These are phyloP conservation scores for Uropetala carovei DNA, from an alignment of 2,888 invertebrate species.

Conservation along the genomic window DNA sequence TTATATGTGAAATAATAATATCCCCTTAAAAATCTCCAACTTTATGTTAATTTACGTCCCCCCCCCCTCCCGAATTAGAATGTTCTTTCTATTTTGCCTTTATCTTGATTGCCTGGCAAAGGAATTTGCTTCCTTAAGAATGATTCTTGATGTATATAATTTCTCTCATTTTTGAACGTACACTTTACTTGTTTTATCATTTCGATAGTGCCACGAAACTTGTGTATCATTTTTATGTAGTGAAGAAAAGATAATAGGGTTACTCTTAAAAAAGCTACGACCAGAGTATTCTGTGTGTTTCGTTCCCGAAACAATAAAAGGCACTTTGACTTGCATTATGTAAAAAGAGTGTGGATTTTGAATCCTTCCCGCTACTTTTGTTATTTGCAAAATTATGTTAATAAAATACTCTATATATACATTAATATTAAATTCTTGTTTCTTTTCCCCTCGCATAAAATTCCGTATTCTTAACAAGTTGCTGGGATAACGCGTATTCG, in stretches of 20 bases:
- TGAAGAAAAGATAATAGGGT: slow-evolving; percentile 43
- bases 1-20: slow-evolving; percentile 63
- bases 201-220: slow-evolving; percentile 52
- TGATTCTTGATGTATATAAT: slow-evolving; percentile 56
- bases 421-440: slow-evolving; percentile 22
- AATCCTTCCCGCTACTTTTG: slow-evolving; percentile 61
- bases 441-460: neutral
- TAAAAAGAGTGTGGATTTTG: slow-evolving; percentile 64
- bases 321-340: slow-evolving; percentile 62
- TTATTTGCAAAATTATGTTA: slow-evolving; percentile 64
- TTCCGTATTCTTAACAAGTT: neutral
- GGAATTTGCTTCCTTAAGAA: slow-evolving; percentile 34
- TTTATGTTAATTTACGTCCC: slow-evolving; percentile 36
- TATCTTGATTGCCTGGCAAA: slow-evolving; percentile 52
- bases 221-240: slow-evolving; percentile 60
- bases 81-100: slow-evolving; percentile 43
- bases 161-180: slow-evolving; percentile 26
- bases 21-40: slow-evolving; percentile 39
- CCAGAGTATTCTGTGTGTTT: slow-evolving; percentile 49
- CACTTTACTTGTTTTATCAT: slow-evolving; percentile 28
- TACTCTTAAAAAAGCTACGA: slow-evolving; percentile 43
- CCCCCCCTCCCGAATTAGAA: slow-evolving; percentile 21
- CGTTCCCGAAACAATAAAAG: slow-evolving; percentile 56
- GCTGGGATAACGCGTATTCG: neutral
- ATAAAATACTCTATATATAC: slow-evolving; percentile 64